phyloP scores from a whole-genome alignment of 2,888 invertebrate genomes.

The Mayetiola destructor region DNA sequence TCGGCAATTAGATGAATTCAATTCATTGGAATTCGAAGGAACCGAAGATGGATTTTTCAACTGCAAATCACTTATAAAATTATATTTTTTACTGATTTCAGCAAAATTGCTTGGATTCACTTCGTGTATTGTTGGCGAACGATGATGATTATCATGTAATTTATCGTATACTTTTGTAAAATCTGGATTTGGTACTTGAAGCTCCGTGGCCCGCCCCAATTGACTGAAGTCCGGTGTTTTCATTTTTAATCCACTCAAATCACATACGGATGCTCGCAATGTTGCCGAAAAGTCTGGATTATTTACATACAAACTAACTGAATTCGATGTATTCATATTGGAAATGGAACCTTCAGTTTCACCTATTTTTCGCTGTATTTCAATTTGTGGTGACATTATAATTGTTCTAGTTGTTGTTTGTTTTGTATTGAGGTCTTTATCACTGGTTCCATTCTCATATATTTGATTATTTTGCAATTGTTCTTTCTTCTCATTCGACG shows the following conservation, averaged over 20 bases:
- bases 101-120: constrained; percentile 20
- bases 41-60: constrained; percentile 19
- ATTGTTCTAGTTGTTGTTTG: neutral
- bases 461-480: neutral
- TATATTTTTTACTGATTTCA: constrained; percentile 21
- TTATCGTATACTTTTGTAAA: constrained; percentile 14
- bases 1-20: neutral
- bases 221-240: constrained; percentile 21
- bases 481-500: neutral
- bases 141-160: neutral
- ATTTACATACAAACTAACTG: constrained; percentile 17
- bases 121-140: neutral
- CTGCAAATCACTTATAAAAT: constrained; percentile 22
- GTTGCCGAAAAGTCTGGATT: constrained; percentile 20
- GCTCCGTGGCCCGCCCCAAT: constrained; percentile 14
- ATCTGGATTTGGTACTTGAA: constrained; percentile 16
- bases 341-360: neutral
- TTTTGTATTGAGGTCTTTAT: neutral
- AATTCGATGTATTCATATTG: neutral
- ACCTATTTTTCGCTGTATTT: neutral
- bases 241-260: constrained; percentile 19
- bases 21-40: constrained; percentile 2
- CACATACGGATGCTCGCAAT: constrained; percentile 9
- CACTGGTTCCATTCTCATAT: neutral
- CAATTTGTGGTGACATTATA: neutral